Conservation (phyloP, 35 echinoderm and acorn worm genomes). For the Nesometra sesokonis region DNA sequence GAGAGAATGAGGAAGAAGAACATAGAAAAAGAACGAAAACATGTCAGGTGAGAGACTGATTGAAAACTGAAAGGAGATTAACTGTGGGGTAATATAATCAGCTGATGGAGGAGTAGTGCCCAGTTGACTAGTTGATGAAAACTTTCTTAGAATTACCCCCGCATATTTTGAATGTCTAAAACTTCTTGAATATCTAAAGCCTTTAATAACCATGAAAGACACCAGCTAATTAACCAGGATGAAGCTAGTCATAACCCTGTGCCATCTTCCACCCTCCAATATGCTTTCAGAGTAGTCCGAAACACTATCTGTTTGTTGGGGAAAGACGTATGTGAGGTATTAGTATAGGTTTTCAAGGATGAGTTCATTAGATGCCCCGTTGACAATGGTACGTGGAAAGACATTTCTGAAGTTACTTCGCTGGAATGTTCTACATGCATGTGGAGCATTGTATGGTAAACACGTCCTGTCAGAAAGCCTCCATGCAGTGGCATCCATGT, state of each 20-base stretch:
- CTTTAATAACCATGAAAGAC: constrained; percentile 24
- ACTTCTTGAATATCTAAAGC: neutral
- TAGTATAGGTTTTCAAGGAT: no score
- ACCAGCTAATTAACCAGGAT: constrained; percentile 15
- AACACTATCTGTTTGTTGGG: no score
- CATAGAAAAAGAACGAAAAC: no score
- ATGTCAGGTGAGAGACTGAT: neutral
- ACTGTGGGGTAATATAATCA: neutral
- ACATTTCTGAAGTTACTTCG: no score
- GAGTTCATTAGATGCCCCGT: no score
- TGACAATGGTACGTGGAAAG: no score
- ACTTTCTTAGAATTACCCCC: constrained; percentile 20
- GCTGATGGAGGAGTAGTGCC: constrained; percentile 8
- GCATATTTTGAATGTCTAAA: constrained; percentile 7
- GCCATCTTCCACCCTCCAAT: constrained; percentile 21
- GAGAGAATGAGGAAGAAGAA: no score
- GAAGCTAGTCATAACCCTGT: constrained; percentile 2
- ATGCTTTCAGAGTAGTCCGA: constrained; percentile 3
- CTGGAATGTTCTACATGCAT: no score
- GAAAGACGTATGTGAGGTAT: no score
- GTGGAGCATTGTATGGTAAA: constrained; percentile 6
- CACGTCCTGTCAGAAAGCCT: constrained; percentile 20
- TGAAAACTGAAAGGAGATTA: neutral
- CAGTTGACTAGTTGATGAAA: neutral
- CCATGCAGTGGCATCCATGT: constrained; percentile 1